phyloP scores from a whole-genome alignment of 2,797 vertebrate genomes.

The Danio kyathit region DNA sequence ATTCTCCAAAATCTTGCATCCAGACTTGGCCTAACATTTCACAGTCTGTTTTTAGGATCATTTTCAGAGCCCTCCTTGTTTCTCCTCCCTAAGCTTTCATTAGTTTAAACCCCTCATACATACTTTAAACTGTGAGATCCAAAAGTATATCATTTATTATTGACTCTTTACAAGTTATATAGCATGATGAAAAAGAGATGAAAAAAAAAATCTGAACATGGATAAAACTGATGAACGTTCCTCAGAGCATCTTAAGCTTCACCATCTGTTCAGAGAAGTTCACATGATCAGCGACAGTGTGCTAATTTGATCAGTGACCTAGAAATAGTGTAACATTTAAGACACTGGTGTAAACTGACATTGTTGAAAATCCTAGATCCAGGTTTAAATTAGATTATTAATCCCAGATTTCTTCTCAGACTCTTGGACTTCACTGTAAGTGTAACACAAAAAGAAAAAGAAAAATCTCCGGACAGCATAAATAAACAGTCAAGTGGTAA shows the following conservation, averaged over 20 bases:
- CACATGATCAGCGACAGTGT: neutral
- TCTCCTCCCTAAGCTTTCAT: neutral
- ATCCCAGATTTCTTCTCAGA: neutral
- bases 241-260: neutral
- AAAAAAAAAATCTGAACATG: neutral
- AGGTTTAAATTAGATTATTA: neutral
- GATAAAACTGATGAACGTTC: neutral
- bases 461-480: conserved; percentile 36
- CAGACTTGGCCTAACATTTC: conserved; percentile 1
- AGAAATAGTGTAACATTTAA: neutral
- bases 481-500: conserved; percentile 51
- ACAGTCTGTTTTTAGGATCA: conserved; percentile 6
- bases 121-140: neutral
- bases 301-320: conserved; percentile 8
- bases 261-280: conserved; percentile 6
- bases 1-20: neutral
- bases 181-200: neutral
- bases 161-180: neutral
- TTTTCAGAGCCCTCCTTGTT: neutral
- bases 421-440: neutral
- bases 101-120: neutral
- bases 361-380: neutral
- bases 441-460: neutral
- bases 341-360: neutral
- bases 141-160: neutral